Base-by-base conservation (phyloP, 2,797 vertebrate species). In the Mico argentatus region DNA sequence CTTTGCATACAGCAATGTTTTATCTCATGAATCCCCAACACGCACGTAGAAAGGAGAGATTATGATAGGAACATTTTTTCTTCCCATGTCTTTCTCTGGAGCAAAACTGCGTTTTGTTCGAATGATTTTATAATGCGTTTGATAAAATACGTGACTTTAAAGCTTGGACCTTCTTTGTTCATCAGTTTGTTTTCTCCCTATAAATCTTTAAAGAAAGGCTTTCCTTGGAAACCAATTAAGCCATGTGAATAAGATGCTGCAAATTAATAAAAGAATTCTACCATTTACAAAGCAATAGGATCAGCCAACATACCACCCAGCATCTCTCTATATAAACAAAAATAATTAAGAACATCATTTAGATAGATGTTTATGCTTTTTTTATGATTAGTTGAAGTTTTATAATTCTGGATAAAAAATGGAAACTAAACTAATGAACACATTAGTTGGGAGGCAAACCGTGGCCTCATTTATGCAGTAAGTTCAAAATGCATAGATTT, bases 281-380 rank as follows among this genome's bases (percentile, higher is more conserved):
- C 15, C 39, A 92, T 52, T 87, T 86, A 95, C 70, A 95, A 73
- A 57, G 11, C 10, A 5, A 48, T 73, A 17, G 0, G 13, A 96
- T 70, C 11, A n/a, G 5, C 26, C 52, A 88, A 41, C 27, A n/a
- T 39, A 26, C 11, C 70, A 93, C 15, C 15, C 87, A 96, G 59
- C 85, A 61, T 64, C 82, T 95, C 39, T 93, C 24, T 55, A 48
- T 96, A 52, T n/a, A 98, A 97, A 93, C 80, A 89, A 64, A 96
- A 96, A 50, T 52, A 96, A 97, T 96, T 97, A 97, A 96, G 94
- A 97, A 33, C 4, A 57, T 95, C 1, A 86, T 95, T 97, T 97
- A 46, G n/a, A 94, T 95, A 20, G 64, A 88, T 75, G 72, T 80
- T 97, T 96, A 94, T 93, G 26, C 27, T 96, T 95, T 92, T 72